phyloP scores from a whole-genome alignment of 2,113 vertebrate genomes.

The Budorcas taxicolor region DNA sequence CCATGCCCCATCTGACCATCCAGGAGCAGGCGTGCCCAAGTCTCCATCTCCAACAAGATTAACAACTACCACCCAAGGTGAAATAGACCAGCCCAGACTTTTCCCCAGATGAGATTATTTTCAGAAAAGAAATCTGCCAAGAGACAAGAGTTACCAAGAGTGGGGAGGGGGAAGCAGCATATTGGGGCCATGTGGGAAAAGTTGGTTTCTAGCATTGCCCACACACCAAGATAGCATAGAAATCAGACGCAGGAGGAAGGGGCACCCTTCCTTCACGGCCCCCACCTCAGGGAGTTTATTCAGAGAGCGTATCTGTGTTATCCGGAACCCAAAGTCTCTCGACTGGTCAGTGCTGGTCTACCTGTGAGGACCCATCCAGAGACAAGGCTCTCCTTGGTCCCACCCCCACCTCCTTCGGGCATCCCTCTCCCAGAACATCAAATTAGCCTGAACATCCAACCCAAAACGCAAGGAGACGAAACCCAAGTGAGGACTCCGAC shows the following conservation, averaged over 20 bases:
- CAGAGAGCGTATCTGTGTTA: not conserved
- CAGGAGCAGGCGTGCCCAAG: not conserved
- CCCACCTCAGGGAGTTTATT: not conserved
- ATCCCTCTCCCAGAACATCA: not conserved
- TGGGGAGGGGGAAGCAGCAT: not conserved
- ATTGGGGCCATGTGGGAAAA: constrained; percentile 4
- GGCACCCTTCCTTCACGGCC: not conserved
- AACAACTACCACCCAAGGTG: constrained; percentile 20
- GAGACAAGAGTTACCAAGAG: constrained; percentile 25
- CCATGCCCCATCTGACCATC: not conserved
- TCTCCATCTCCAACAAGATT: not conserved
- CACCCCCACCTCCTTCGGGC: not conserved
- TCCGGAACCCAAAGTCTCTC: not conserved
- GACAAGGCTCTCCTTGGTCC: not conserved
- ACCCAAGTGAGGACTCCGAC: not conserved
- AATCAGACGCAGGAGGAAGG: not conserved
- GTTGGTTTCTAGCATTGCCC: not conserved
- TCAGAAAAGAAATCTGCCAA: constrained; percentile 47
- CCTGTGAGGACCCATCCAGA: not conserved
- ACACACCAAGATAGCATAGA: not conserved
- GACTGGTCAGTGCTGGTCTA: not conserved
- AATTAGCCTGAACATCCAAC: not conserved
- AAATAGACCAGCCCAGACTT: not conserved
- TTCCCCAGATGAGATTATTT: constrained; percentile 31
- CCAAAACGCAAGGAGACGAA: not conserved